Base-by-base conservation (phyloP, 2,113 vertebrate genomes). In the Coreoperca whiteheadi region DNA sequence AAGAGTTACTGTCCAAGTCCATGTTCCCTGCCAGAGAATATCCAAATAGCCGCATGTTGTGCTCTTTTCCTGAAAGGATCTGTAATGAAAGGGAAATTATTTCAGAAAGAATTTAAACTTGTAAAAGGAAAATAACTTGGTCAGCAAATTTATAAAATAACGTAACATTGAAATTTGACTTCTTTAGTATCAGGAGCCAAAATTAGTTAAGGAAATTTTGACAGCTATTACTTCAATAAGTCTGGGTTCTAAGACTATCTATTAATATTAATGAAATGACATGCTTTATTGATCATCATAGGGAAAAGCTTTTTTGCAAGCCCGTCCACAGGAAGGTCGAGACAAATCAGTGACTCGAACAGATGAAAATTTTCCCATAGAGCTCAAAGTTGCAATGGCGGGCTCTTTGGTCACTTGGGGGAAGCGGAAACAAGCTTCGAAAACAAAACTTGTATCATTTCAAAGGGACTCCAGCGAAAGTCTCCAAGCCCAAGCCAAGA, bases 11-110 rank as follows among this genome's bases (percentile, higher is more conserved):
- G 84, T 99, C 98, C 88, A 99, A 88, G 89, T 99, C 98, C 97
- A 99, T 97, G 89, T 97, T 97, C 75, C 98, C 98, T 75, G 97
- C 96, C 92, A 99, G 92, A 68, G 98, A 99, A 89, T 99, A 99
- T 69, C 98, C 98, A 93, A 99, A 99, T 59, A 95, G 96, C 39
- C 2, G 88, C 9, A 95, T 92, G 48, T 92, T 92, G 80, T 95
- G 90, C 46, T 95, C 83, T 79, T 90, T 95, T 21, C 96, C 97
- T 85, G 97, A 95, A 14, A 99, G 96, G 89, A 97, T 89, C 98
- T 99, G 89, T 82, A 92, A 87, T 66, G 6, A 89, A 56, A 9
- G 9, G 11, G 7, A n/a, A 51, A 50, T 0, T 15, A 5, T 61
- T 63, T 39, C n/a, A 65, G 16, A n/a, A 25, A 34, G 10, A n/a